Evolutionary conservation across 2,113 vertebrate genomes (phyloP), one percentile per base, ranked within the genome.

Genomic region (Ptilorrhoa leucosticta): DNA sequence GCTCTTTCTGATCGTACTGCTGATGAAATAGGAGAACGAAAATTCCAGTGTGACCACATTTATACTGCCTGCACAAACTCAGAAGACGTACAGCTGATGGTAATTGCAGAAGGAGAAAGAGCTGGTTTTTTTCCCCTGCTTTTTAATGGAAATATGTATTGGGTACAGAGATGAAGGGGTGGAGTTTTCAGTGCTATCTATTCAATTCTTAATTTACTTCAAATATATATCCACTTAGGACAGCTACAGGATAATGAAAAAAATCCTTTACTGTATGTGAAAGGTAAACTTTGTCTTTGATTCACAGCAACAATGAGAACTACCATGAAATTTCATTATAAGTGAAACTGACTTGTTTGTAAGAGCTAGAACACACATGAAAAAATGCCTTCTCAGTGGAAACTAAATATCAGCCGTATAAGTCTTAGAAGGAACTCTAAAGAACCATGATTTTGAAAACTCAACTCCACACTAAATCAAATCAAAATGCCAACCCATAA

Each of bases 261-360:
- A 80, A 69, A 51, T 4, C 70, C 73, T 92, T 85, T 48, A 35
- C 19, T 90, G 15, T n/a, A 80, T 53, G 70, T 54, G 58, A 96
- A 97, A 96, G 27, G 48, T 86, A 91, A 96, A 71, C 47, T 75
- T 93, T 60, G 28, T 39, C 79, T 93, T 97, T 96, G 96, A 93
- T 92, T 97, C 83, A 95, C 44, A 70, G 70, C 42, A 97, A 91
- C 66, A 95, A 91, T 54, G 33, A 79, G 33, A 79, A 58, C 31
- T 70, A 86, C 20, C 53, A 60, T 64, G 60, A 96, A 94, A 64
- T 91, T 92, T 39, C 35, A 24, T 95, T 97, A 93, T 95, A 97
- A 97, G 57, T 60, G 48, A 93, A 82, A 91, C 53, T 66, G 26
- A 27, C 31, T 97, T 94, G 65, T 75, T 93, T 78, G 37, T 56